These are phyloP conservation scores for Amphipoea oculea DNA, from an alignment of 2,888 invertebrate genomes.

Conservation along the genomic window DNA sequence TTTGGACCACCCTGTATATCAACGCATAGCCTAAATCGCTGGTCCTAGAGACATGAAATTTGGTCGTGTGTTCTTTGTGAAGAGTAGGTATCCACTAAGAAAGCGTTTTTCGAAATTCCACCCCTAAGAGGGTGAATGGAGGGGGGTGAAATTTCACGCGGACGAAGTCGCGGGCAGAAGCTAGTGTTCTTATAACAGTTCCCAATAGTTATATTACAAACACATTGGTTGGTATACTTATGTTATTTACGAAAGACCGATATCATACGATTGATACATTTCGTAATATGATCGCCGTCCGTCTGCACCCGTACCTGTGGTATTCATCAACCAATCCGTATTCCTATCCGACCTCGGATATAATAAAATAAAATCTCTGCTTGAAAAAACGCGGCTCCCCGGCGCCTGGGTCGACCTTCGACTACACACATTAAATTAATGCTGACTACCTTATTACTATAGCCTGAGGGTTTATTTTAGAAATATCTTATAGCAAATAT, in stretches of 20 bases:
- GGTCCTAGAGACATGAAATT: too few species aligned
- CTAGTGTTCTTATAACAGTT: not conserved
- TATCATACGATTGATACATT: constrained; percentile 43
- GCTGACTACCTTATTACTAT: constrained; percentile 60
- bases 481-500: constrained; percentile 16
- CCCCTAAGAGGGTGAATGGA: too few species aligned
- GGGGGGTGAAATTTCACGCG: too few species aligned
- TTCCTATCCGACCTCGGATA: constrained; percentile 84
- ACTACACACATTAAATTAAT: constrained; percentile 47
- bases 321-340: constrained; percentile 74
- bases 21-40: too few species aligned
- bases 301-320: constrained; percentile 61
- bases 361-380: constrained; percentile 85
- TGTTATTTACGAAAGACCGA: constrained; percentile 21
- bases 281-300: constrained; percentile 52
- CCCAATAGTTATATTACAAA: not conserved
- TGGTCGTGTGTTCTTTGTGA: too few species aligned
- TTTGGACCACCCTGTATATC: too few species aligned
- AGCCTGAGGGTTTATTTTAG: constrained; percentile 67
- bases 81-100: too few species aligned
- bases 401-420: constrained; percentile 83
- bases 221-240: not conserved
- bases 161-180: too few species aligned
- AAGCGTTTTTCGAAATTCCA: too few species aligned
- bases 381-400: constrained; percentile 83